phyloP scores from a whole-genome alignment of 2,888 invertebrate genomes.

The Watsonalla cultraria region DNA sequence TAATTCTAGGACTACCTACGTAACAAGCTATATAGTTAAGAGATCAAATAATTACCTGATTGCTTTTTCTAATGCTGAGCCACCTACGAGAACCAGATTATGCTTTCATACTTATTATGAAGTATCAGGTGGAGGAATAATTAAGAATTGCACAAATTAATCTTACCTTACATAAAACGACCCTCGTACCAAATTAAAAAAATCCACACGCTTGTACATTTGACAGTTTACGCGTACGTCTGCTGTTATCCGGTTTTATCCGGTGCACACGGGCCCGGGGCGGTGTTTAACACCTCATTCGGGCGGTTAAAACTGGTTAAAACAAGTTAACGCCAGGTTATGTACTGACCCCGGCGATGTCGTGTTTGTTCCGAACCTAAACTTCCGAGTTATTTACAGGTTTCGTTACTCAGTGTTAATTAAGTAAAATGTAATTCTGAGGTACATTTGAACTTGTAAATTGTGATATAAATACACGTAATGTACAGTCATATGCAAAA shows the following conservation, averaged over 20 bases:
- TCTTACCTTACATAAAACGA: not conserved
- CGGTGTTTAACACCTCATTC: slow-evolving; percentile 57
- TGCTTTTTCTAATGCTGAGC: no score
- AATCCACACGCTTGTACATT: not conserved
- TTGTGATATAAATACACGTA: no score
- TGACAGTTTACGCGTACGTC: slow-evolving; percentile 33
- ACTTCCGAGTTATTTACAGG: not conserved
- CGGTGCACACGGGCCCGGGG: slow-evolving; percentile 37
- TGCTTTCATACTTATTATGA: no score
- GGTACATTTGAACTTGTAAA: no score
- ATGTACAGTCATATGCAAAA: no score
- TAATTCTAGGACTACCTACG: no score
- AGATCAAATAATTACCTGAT: no score
- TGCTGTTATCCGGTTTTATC: slow-evolving; percentile 36
- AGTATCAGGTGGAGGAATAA: no score
- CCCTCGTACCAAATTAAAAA: not conserved
- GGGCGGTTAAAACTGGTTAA: slow-evolving; percentile 38
- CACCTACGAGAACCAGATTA: no score
- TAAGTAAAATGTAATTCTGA: no score
- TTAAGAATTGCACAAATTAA: not conserved
- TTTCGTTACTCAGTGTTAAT: not conserved
- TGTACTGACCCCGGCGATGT: slow-evolving; percentile 16
- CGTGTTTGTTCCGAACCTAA: slow-evolving; percentile 4
- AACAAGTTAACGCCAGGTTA: slow-evolving; percentile 3
- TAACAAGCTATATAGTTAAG: no score